Evolutionary conservation across 2,797 vertebrate species (phyloP), one percentile per base, ranked within the genome.

Genomic region (Dryobates pubescens): DNA sequence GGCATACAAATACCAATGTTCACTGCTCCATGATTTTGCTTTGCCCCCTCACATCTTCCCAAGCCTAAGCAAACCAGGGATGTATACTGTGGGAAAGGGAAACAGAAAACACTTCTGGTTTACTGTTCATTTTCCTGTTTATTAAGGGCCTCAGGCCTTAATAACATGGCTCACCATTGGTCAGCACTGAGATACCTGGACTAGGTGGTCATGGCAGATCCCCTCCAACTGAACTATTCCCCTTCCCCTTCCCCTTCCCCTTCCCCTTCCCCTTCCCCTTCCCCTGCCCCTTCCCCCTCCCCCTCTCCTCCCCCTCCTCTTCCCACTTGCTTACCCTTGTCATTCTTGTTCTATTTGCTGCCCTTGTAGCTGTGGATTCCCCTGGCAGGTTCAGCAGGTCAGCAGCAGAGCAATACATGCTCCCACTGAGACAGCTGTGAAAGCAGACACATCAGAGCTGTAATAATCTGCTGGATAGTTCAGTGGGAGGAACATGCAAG

Each of bases 21-120:
- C n/a, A 7, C 17, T 90, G 38, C 69, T 89, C 88, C 47, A 61
- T 67, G 82, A 57, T 88, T 95, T 92, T 84, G 65, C 81, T 92
- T 69, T 85, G 17, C 86, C 71, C 84, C 13, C 61, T 90, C 24
- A 13, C 78, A 34, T 36, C n/a, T 95, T 90, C 36, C 61, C 45
- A 27, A 70, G 67, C 73, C 61, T 73, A 81, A 86, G 54, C 81
- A 64, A 86, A 49, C 36, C 69, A 62, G 61, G 82, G 84, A 74
- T 34, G 41, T 61, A 36, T 34, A 36, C 32, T 6, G 34, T 38
- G 24, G 63, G 5, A 38, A 56, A 65, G 5, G 73, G 38, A 43
- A 54, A 43, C 24, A 63, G 41, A 57, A 81, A 85, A 89, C 57
- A 13, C 43, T 47, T 79, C 18, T 61, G 1, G 29, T 61, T 76